Evolutionary conservation across 2,888 invertebrate genomes (phyloP).

Genomic region (Conchocele bisecta): DNA sequence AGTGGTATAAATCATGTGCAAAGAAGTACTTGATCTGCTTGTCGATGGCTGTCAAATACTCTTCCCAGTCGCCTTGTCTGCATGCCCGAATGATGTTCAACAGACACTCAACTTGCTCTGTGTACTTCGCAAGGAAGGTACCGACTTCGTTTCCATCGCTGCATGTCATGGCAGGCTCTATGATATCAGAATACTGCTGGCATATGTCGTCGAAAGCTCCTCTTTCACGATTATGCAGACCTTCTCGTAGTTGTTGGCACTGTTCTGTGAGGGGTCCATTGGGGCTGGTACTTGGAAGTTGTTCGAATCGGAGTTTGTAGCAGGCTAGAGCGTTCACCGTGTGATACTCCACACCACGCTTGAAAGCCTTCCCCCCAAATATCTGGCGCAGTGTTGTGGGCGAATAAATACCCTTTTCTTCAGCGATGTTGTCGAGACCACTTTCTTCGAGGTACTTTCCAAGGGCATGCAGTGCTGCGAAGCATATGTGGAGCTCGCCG

Average conservation of each 20-base stretch:
- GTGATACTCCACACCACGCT: slow-evolving; percentile 35
- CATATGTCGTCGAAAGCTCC: background rate
- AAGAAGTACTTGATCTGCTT: slow-evolving; percentile 3
- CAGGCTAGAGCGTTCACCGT: background rate
- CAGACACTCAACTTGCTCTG: background rate
- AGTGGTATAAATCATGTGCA: background rate
- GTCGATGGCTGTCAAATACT: too few species aligned
- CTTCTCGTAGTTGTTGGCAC: background rate
- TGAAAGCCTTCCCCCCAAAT: slow-evolving; percentile 27
- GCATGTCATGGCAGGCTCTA: background rate
- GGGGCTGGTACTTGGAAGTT: too few species aligned
- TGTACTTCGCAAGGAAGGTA: background rate
- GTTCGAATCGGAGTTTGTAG: background rate
- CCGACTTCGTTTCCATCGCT: background rate
- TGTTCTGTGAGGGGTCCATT: background rate
- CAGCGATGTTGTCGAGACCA: slow-evolving; percentile 28
- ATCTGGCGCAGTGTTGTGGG: slow-evolving; percentile 33
- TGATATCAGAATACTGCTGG: background rate
- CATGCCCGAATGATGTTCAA: background rate
- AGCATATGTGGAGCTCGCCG: slow-evolving; percentile 27
- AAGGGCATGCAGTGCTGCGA: slow-evolving; percentile 42
- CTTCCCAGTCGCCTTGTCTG: too few species aligned
- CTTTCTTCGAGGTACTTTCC: slow-evolving; percentile 36
- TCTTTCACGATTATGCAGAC: background rate
- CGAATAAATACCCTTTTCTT: slow-evolving; percentile 38